A percentile compares a stretch with the other conserved stretches of the same genome.
phyloP scores from a whole-genome alignment of 2,888 invertebrate species.

The Acrobasis repandana region DNA sequence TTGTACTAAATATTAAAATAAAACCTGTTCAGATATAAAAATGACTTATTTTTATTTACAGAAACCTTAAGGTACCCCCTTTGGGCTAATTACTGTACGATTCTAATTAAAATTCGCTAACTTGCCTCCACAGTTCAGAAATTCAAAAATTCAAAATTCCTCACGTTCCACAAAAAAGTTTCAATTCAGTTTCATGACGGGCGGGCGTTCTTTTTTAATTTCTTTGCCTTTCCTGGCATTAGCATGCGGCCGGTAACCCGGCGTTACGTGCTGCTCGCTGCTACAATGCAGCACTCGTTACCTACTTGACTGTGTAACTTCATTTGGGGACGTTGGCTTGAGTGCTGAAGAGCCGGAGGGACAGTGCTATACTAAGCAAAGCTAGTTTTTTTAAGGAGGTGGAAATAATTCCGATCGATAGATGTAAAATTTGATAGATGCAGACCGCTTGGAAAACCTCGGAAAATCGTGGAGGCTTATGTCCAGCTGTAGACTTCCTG shows the following conservation, averaged over 20 bases:
- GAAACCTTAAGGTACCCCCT: too few relatives aligned
- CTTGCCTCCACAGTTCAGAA: not conserved
- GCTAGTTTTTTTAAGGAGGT: too few relatives aligned
- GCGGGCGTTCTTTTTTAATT: constrained; percentile 45
- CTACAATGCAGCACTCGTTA: constrained; percentile 75
- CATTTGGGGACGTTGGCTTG: constrained; percentile 64
- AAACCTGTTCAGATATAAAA: too few relatives aligned
- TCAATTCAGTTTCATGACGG: constrained; percentile 35
- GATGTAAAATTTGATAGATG: too few relatives aligned
- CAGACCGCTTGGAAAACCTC: too few relatives aligned
- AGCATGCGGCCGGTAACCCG: constrained; percentile 64
- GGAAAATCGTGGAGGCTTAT: too few relatives aligned
- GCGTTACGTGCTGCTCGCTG: constrained; percentile 40
- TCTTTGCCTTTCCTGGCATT: constrained; percentile 54
- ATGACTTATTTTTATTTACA: too few relatives aligned
- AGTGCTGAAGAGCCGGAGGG: constrained; percentile 38
- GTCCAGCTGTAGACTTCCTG: too few relatives aligned
- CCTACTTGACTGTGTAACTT: constrained; percentile 82
- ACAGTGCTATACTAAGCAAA: too few relatives aligned
- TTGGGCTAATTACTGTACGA: too few relatives aligned
- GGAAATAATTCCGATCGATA: too few relatives aligned
- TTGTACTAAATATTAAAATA: too few relatives aligned
- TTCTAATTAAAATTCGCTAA: constrained; percentile 6
- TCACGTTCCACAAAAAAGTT: constrained; percentile 31
- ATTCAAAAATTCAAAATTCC: constrained; percentile 11